These are phyloP conservation scores for Cryptus armator DNA, from an alignment of 2,888 invertebrate species.

Conservation along the genomic window DNA sequence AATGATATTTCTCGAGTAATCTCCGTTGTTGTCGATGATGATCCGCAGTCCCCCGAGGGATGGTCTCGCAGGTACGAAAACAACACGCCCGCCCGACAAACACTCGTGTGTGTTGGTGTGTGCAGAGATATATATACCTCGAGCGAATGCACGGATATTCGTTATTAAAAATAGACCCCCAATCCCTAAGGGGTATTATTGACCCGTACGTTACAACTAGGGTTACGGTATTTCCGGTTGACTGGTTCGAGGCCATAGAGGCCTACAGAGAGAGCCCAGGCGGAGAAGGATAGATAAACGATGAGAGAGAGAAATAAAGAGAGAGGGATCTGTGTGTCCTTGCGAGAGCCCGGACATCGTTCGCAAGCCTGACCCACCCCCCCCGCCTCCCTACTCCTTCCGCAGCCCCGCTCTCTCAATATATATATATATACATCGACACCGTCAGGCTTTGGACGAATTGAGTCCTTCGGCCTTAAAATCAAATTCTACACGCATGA, in stretches of 20 bases:
- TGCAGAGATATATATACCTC: slow-evolving; percentile 5
- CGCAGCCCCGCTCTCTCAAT: slow-evolving; percentile 24
- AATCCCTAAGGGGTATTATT: slow-evolving; percentile 74
- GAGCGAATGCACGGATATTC: slow-evolving; percentile 56
- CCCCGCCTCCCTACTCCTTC: slow-evolving; percentile 5
- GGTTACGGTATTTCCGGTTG: slow-evolving; percentile 75
- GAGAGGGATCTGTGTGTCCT: slow-evolving; percentile 21
- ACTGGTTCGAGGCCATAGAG: slow-evolving; percentile 69
- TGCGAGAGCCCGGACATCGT: slow-evolving; percentile 57
- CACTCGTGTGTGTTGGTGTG: background rate
- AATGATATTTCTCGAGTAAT: background rate
- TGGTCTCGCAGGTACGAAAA: slow-evolving; percentile 10
- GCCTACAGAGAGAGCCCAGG: slow-evolving; percentile 18
- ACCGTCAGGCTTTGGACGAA: slow-evolving; percentile 59
- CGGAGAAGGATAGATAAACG: slow-evolving; percentile 37
- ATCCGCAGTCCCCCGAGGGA: slow-evolving; percentile 21
- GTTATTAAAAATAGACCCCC: slow-evolving; percentile 77
- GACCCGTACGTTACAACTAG: slow-evolving; percentile 76
- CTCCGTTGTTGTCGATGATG: slow-evolving; percentile 6
- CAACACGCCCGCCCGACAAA: slow-evolving; percentile 9
- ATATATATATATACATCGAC: slow-evolving; percentile 13
- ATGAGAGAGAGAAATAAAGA: slow-evolving; percentile 17
- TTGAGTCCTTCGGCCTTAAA: slow-evolving; percentile 69
- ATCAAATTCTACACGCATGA: slow-evolving; percentile 70
- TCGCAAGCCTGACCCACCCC: slow-evolving; percentile 37